These are phyloP conservation scores for Drosophila nigrodunni DNA, from an alignment of 1,140 invertebrate genomes.

Conservation along the genomic window DNA sequence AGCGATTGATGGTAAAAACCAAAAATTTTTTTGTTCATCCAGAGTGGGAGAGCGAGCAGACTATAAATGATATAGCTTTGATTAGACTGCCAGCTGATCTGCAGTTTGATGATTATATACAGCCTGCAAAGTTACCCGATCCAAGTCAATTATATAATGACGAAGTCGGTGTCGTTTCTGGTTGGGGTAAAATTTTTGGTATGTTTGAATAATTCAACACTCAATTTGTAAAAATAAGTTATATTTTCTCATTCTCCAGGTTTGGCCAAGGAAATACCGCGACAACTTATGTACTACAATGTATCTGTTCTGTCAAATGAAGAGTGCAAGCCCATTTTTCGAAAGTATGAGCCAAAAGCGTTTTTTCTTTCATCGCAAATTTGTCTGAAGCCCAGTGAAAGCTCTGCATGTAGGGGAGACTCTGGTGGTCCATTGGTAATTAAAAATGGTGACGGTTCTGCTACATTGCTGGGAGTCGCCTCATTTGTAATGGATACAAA, in stretches of 20 bases:
- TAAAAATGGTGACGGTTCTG: neutral
- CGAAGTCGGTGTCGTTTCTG: neutral
- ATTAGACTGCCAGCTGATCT: slow-evolving; percentile 23
- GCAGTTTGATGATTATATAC: slow-evolving; percentile 23
- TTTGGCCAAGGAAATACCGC: neutral
- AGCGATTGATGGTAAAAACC: neutral
- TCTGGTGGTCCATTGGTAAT: neutral
- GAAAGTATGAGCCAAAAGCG: neutral
- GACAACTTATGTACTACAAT: neutral
- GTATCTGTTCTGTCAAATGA: neutral
- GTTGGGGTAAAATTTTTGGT: neutral
- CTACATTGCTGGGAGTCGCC: neutral
- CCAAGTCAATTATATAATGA: neutral
- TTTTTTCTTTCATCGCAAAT: neutral
- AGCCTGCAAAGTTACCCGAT: slow-evolving; percentile 7
- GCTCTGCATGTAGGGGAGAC: neutral
- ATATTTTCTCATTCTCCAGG: neutral
- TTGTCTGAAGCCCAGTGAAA: slow-evolving; percentile 1
- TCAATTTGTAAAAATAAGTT: neutral
- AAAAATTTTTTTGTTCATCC: slow-evolving; percentile 6
- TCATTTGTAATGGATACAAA: neutral
- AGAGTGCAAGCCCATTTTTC: neutral
- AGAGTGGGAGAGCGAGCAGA: fast-evolving
- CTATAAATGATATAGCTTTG: slow-evolving; percentile 32
- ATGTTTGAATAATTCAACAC: neutral